Evolutionary conservation across 2,888 invertebrate species (phyloP).

Genomic region (Campoletis raptor): DNA sequence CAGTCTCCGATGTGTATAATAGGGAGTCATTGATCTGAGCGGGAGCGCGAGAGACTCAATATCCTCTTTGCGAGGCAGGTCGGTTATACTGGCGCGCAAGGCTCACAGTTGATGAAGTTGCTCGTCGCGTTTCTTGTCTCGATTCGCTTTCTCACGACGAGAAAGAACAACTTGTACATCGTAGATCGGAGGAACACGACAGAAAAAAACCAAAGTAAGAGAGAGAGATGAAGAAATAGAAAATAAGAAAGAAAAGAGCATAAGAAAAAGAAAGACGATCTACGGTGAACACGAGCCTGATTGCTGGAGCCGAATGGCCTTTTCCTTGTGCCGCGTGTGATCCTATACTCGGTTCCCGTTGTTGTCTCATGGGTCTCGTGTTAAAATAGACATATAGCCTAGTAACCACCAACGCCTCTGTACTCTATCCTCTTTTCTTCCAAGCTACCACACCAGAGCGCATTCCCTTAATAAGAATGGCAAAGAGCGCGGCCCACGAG

Average conservation of each 20-base stretch:
- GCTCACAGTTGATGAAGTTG: slow-evolving; percentile 66
- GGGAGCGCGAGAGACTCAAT: slow-evolving; percentile 31
- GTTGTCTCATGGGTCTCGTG: slow-evolving; percentile 64
- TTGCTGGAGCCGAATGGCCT: slow-evolving; percentile 69
- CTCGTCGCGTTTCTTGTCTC: slow-evolving; percentile 68
- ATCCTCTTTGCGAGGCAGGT: slow-evolving; percentile 38
- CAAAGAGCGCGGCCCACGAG: slow-evolving; percentile 68
- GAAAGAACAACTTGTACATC: slow-evolving; percentile 54
- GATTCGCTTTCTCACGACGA: slow-evolving; percentile 65
- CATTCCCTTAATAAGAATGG: slow-evolving; percentile 72
- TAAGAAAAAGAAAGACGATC: slow-evolving; percentile 54
- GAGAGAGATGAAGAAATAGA: slow-evolving; percentile 32
- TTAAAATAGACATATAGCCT: slow-evolving; percentile 63
- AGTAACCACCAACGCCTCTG: slow-evolving; percentile 51
- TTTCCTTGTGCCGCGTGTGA: slow-evolving; percentile 59
- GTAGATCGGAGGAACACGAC: slow-evolving; percentile 32
- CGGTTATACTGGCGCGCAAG: slow-evolving; percentile 40
- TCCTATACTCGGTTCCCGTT: slow-evolving; percentile 49
- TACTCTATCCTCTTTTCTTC: slow-evolving; percentile 11
- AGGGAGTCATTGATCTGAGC: slow-evolving; percentile 60
- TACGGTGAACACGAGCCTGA: slow-evolving; percentile 64
- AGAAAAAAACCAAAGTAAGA: slow-evolving; percentile 16
- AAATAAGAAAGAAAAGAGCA: slow-evolving; percentile 22
- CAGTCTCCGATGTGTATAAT: slow-evolving; percentile 47
- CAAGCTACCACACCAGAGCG: slow-evolving; percentile 38